These are phyloP conservation scores for Ginglymostoma cirratum DNA, from an alignment of 2,113 vertebrate species.

Conservation along the genomic window DNA sequence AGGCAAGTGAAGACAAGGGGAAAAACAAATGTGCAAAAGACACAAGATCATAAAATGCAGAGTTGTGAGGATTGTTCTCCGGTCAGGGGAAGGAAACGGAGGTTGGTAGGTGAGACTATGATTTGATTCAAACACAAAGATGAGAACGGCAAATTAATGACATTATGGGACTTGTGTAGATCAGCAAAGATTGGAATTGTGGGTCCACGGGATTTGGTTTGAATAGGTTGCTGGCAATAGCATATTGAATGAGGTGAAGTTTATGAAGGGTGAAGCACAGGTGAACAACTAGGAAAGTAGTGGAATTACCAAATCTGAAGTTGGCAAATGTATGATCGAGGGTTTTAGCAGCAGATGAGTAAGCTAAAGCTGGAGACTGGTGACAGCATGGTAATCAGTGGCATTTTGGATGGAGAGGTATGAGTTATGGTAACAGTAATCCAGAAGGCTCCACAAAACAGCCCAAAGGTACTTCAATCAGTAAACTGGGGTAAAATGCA, in stretches of 20 bases:
- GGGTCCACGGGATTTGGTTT: not conserved
- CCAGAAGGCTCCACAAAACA: not conserved
- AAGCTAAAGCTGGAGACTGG: not conserved
- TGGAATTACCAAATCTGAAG: not conserved
- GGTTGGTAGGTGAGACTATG: not conserved
- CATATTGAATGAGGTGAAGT: not conserved
- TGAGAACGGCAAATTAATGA: not conserved
- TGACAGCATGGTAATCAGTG: not conserved
- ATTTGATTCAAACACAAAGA: not conserved
- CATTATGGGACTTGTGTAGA: not conserved
- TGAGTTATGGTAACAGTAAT: not conserved
- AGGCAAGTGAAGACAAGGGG: not conserved
- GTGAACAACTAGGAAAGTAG: not conserved
- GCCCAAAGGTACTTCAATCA: not conserved
- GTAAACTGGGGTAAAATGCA: not conserved
- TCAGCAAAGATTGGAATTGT: not conserved
- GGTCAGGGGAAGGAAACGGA: not conserved
- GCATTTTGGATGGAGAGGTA: not conserved
- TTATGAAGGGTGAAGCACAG: not conserved
- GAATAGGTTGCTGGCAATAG: not conserved
- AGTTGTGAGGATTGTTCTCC: not conserved
- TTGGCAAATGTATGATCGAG: not conserved
- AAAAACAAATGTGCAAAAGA: not conserved
- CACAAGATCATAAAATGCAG: not conserved
- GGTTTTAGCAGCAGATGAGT: not conserved